Evolutionary conservation across 2,888 invertebrate genomes (phyloP).

Genomic region (Diloba caeruleocephala): DNA sequence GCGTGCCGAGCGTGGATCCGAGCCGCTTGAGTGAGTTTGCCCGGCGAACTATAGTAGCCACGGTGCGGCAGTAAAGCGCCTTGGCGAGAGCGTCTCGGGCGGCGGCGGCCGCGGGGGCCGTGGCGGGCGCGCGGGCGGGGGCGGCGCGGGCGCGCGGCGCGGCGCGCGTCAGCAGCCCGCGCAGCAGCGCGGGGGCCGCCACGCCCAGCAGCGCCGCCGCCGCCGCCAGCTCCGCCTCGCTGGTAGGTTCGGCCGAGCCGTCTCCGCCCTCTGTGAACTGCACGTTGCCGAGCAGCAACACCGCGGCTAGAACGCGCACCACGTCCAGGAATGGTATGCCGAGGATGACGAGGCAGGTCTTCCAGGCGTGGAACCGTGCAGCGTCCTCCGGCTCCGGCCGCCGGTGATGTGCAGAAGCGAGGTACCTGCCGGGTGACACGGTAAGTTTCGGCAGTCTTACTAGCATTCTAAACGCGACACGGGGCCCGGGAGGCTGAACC

Average conservation of each 20-base stretch:
- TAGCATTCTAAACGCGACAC: neutral
- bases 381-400: constrained; percentile 84
- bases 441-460: neutral
- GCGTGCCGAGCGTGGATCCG: constrained; percentile 94
- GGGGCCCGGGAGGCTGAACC: too few species aligned
- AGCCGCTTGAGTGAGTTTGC: constrained; percentile 97
- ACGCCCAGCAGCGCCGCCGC: constrained; percentile 94
- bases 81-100: constrained; percentile 97
- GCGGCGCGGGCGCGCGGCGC: constrained; percentile 90
- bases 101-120: constrained; percentile 95
- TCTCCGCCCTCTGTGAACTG: constrained; percentile 95
- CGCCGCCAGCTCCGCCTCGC: constrained; percentile 95
- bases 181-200: constrained; percentile 92
- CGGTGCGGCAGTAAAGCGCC: constrained; percentile 97
- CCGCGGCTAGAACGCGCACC: constrained; percentile 96
- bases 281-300: constrained; percentile 97
- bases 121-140: constrained; percentile 92
- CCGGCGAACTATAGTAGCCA: constrained; percentile 97
- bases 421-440: constrained; percentile 84
- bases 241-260: constrained; percentile 93
- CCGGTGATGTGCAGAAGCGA: constrained; percentile 91
- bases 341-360: constrained; percentile 95
- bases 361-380: constrained; percentile 95
- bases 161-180: constrained; percentile 95
- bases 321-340: constrained; percentile 98